Evolutionary conservation across 2,888 invertebrate species (phyloP).

Genomic region (Dryadula phaetusa): DNA sequence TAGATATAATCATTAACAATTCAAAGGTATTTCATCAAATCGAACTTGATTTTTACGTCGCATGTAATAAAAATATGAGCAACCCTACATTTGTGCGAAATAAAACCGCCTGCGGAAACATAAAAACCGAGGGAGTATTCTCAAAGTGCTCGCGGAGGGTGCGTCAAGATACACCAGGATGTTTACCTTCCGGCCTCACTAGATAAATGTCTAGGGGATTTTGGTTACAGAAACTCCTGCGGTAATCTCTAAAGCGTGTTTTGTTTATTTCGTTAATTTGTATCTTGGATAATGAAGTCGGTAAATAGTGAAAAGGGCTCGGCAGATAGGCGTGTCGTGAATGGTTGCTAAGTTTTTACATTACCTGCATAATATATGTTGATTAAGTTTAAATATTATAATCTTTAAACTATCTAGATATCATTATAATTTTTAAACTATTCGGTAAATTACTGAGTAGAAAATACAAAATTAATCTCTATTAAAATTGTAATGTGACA

Average conservation of each 20-base stretch:
- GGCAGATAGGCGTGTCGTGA: background rate
- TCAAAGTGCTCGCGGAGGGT: conserved; percentile 57
- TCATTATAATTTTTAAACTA: no score
- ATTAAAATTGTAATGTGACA: no score
- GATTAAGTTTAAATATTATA: background rate
- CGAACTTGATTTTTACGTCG: conserved; percentile 70
- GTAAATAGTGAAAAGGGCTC: conserved; percentile 14
- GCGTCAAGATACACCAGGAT: conserved; percentile 57
- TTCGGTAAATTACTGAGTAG: no score
- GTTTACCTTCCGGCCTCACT: conserved; percentile 63
- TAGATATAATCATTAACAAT: conserved; percentile 11
- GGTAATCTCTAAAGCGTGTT: conserved; percentile 33
- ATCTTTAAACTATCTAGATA: no score
- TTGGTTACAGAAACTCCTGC: conserved; percentile 32
- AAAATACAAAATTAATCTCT: no score
- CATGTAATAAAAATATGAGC: conserved; percentile 77
- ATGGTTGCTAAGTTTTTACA: conserved; percentile 10
- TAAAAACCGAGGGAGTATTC: conserved; percentile 65
- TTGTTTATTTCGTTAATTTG: conserved; percentile 32
- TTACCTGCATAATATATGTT: background rate
- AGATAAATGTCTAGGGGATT: conserved; percentile 61
- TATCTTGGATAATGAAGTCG: conserved; percentile 19
- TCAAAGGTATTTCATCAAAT: conserved; percentile 42
- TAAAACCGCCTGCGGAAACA: conserved; percentile 74
- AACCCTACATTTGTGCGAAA: conserved; percentile 68